phyloP scores from a whole-genome alignment of 37 sponge, comb jelly and placozoan genomes.

The Aplysina aerophoba region DNA sequence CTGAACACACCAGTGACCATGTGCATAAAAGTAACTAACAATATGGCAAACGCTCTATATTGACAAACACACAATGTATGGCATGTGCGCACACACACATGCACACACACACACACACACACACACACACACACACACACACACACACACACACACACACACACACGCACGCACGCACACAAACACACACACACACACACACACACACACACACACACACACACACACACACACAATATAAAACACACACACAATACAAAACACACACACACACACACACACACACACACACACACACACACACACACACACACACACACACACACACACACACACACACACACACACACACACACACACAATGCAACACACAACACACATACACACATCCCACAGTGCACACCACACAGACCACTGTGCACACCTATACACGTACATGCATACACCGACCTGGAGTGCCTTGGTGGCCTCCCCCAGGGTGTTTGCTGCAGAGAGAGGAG shows the following conservation, averaged over 20 bases:
- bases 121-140: slow-evolving; percentile 48
- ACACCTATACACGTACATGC: too few species aligned
- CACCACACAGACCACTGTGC: background rate
- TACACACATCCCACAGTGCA: background rate
- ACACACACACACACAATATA: slow-evolving; percentile 26
- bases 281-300: slow-evolving; percentile 23
- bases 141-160: slow-evolving; percentile 51
- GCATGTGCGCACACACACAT: background rate
- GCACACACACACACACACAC: slow-evolving; percentile 50
- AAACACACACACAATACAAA: slow-evolving; percentile 27
- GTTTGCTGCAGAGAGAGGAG: background rate
- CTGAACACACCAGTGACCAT: too few species aligned
- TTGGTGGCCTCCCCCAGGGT: background rate
- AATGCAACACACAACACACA: background rate
- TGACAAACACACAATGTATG: too few species aligned
- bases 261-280: slow-evolving; percentile 34
- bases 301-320: slow-evolving; percentile 49
- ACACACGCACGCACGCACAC: slow-evolving; percentile 35
- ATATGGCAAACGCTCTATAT: too few species aligned
- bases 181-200: slow-evolving; percentile 40
- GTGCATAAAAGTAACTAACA: too few species aligned
- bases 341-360: slow-evolving; percentile 42
- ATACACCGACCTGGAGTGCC: background rate
- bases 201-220: slow-evolving; percentile 48
- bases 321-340: slow-evolving; percentile 33